Base-by-base conservation (phyloP, 2,797 vertebrate species). In the Sebastes diaconus region DNA sequence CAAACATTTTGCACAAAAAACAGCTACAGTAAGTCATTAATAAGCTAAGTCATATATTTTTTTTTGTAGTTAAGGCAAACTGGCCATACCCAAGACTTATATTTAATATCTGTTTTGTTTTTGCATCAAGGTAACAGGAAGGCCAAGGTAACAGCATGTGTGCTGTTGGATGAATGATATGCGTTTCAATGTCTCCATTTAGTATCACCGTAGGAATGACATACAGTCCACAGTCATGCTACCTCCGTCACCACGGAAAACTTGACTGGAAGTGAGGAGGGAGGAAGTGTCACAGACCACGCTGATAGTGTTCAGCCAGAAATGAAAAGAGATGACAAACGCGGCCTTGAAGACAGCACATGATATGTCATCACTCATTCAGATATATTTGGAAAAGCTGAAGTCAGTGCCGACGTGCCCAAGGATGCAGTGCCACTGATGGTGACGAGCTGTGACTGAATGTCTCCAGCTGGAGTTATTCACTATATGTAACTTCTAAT, bases 401-500 rank as follows among this genome's bases (percentile, higher is more conserved):
- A 77, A 67, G 68, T 52, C 46, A 12, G 34, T 5, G n/a, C 0
- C 10, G 58, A 59, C 4, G 50, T 0, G 3, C 2, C 27, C 25
- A 3, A 25, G 68, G 73, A 30, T 52, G 57, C 68, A 54, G 42
- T 16, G 58, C 50, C 16, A 8, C 34, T 24, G 76, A 77, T 68
- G 46, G 30, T 29, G 79, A 83, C 2, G 65, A 85, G 70, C 63
- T 76, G 61, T 73, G 66, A 72, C 66, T 39, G 65, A 67, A 67
- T 16, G 25, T 77, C 66, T 85, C 69, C 80, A 85, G 84, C 73
- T 84, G 75, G 82, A 84, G 50, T 68, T 29, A 75, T 81, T 89
- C 66, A 55, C 42, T 60, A n/a, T n/a, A 24, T 74, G 67, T 71
- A 55, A 39, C 27, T 24, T 63, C 50, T 64, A 71, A 66, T 80